Evolutionary conservation across 2,797 vertebrate genomes (phyloP).

Genomic region (Cuniculus paca): DNA sequence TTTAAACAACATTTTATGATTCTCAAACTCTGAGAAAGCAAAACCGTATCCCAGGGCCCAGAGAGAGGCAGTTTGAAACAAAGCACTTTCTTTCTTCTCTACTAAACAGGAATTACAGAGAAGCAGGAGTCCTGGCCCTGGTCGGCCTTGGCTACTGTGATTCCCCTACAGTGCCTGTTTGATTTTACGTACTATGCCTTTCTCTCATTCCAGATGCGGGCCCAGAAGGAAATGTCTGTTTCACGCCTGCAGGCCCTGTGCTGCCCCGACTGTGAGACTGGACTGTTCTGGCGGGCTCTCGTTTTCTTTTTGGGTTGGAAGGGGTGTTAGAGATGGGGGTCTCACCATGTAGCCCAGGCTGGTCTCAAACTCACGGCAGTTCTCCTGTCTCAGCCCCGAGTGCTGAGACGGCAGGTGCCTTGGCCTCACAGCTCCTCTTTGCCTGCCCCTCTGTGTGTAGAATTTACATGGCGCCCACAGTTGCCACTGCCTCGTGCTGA

Average conservation of each 20-base stretch:
- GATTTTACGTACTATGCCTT: neutral
- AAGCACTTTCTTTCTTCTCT: neutral
- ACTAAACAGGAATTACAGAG: neutral
- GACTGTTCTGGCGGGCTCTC: neutral
- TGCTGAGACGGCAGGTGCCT: neutral
- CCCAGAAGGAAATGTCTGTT: neutral
- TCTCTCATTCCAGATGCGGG: neutral
- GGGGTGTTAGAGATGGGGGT: neutral
- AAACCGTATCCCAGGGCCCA: neutral
- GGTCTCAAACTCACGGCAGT: neutral
- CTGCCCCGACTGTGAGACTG: neutral
- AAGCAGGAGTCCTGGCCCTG: neutral
- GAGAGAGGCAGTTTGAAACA: neutral
- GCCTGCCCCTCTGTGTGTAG: neutral
- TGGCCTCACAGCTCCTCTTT: neutral
- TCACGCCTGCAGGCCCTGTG: neutral
- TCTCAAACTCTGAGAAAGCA: constrained; percentile 30
- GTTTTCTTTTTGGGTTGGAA: neutral
- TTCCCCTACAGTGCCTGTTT: neutral
- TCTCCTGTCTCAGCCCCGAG: neutral
- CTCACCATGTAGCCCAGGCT: neutral
- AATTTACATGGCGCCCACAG: neutral
- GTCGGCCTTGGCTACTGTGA: neutral
- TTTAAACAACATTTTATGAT: constrained; percentile 34
- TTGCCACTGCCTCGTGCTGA: neutral